Base-by-base conservation (phyloP, 2,797 vertebrate species). In the Pachyuromys duprasi region DNA sequence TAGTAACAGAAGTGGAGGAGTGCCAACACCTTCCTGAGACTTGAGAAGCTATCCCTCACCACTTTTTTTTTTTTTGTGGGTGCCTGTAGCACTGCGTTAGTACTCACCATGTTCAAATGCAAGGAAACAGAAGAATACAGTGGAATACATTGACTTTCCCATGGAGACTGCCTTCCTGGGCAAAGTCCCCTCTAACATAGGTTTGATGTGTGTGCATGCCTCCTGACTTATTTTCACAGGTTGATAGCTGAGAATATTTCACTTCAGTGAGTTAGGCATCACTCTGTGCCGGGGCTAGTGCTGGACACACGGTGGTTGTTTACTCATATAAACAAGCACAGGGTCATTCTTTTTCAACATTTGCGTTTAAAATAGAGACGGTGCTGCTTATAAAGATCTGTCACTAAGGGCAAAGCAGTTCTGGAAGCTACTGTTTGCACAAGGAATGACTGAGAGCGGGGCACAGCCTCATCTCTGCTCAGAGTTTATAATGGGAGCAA, bases 11-110 rank as follows among this genome's bases (percentile, higher is more conserved):
- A 70, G 98, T 96, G 91, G 98, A 98, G 28, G 98, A 97, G 49
- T 99, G 15, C 99, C 93, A 99, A 98, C 20, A 98, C 99, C 95
- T 99, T 99, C 95, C 99, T 94, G 12, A 99, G 8, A 99, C 99
- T 75, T 65, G 28, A 65, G 60, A 65, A 83, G 17, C 39, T 28
- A 33, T 20, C 55, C 17, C 55, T 15, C 17, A 2, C 17, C 17
- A 2, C 8, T 55, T 20, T n/a, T 42, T 76, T 26, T 57, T 33
- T 45, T 53, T 55, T 33, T 55, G 24, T 26, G 20, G 39, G 36
- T 20, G 26, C 24, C 26, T 42, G 80, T 33, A 31, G 24, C 55
- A 83, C 82, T 69, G 42, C 11, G 14, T 49, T 53, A 14, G 20
- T 12, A 11, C 53, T 80, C 8, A 33, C 42, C 12, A 2, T 14